Percentiles rank a stretch among this genome's conserved stretches.
Evolutionary conservation across 2,888 invertebrate species (phyloP).

Genomic region (Scelioninae gen. 2): DNA sequence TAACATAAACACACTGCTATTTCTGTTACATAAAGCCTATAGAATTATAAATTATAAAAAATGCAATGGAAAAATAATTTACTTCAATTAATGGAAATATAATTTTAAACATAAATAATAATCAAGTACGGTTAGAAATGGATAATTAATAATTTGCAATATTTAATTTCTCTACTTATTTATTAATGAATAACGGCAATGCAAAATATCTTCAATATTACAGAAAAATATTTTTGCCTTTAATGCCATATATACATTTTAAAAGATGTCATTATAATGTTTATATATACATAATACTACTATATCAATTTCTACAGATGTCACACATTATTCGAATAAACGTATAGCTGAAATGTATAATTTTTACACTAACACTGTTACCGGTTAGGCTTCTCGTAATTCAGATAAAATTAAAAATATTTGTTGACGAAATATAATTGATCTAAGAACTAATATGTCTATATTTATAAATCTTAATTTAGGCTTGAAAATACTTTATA

Average conservation of each 20-base stretch:
- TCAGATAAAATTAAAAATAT: constrained; percentile 34
- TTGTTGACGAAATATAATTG: not conserved
- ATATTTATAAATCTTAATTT: no score
- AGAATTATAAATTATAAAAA: no score
- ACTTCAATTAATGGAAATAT: no score
- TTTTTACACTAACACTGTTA: constrained; percentile 42
- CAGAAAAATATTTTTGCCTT: constrained; percentile 58
- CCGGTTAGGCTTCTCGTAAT: constrained; percentile 11
- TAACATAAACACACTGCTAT: no score
- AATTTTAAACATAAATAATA: no score
- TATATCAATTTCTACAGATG: constrained; percentile 49
- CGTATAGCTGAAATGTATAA: constrained; percentile 35
- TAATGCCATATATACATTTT: constrained; percentile 56
- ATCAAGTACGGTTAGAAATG: no score
- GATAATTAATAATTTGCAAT: constrained; percentile 11
- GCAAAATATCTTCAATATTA: constrained; percentile 55
- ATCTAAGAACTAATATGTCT: no score
- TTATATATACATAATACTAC: constrained; percentile 47
- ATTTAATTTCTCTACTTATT: constrained; percentile 46
- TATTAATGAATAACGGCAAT: constrained; percentile 57
- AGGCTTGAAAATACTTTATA: no score
- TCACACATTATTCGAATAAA: constrained; percentile 18
- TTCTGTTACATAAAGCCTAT: no score
- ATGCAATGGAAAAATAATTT: no score
- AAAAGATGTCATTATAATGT: constrained; percentile 25